These are phyloP conservation scores for Cydia pomonella DNA, from an alignment of 1,140 invertebrate species.

Conservation along the genomic window DNA sequence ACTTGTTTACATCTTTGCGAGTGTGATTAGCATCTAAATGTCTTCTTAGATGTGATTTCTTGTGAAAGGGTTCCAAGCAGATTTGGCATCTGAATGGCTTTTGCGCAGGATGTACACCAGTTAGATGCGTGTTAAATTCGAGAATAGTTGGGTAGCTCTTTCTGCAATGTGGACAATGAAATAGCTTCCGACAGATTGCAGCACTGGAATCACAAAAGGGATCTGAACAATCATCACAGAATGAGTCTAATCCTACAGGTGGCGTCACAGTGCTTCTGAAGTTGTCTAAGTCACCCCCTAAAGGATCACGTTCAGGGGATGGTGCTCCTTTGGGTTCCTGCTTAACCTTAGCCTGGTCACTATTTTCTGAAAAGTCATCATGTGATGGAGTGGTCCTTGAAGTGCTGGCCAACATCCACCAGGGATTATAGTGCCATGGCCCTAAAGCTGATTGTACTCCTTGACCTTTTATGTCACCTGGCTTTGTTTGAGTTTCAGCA, in stretches of 20 bases:
- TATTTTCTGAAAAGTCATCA: constrained; percentile 72
- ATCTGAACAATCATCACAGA: constrained; percentile 80
- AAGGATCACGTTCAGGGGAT: constrained; percentile 66
- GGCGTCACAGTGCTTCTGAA: constrained; percentile 64
- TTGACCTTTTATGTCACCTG: constrained; percentile 67
- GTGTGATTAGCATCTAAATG: constrained; percentile 78
- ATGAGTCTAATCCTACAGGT: constrained; percentile 68
- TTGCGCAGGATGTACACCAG: constrained; percentile 77
- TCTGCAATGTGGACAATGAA: constrained; percentile 79
- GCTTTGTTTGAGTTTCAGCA: constrained; percentile 78
- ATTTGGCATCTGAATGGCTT: constrained; percentile 80
- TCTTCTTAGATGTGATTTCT: constrained; percentile 75
- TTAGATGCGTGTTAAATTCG: constrained; percentile 79
- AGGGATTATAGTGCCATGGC: constrained; percentile 79
- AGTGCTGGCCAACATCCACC: constrained; percentile 80
- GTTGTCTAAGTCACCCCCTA: constrained; percentile 65
- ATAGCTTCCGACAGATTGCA: constrained; percentile 75
- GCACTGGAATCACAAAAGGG: constrained; percentile 78
- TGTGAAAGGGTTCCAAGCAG: constrained; percentile 78
- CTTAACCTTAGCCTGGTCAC: constrained; percentile 77
- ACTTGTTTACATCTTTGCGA: constrained; percentile 80
- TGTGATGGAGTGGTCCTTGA: constrained; percentile 69
- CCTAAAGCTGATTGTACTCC: constrained; percentile 64
- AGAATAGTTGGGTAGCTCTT: constrained; percentile 79
- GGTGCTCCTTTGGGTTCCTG: constrained; percentile 69